Percentiles rank a stretch among this genome's conserved stretches.
These are phyloP conservation scores for Ridgeia piscesae DNA, from an alignment of 1,140 invertebrate genomes.

Conservation along the genomic window DNA sequence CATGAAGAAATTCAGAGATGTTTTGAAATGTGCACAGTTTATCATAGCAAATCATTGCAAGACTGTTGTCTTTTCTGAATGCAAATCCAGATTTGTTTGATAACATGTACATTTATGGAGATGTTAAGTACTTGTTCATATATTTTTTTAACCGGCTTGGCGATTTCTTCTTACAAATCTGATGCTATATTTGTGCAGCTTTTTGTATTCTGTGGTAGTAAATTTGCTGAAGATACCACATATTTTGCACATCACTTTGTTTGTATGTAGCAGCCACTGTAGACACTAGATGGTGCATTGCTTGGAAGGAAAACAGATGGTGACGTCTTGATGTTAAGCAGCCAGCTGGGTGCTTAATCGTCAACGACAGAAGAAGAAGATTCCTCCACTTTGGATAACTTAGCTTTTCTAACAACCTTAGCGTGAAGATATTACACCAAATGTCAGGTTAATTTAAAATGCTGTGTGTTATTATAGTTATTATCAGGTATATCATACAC, in stretches of 20 bases:
- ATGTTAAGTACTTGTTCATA: neutral
- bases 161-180: neutral
- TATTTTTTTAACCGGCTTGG: neutral
- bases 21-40: neutral
- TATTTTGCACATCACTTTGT: neutral
- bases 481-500: no score
- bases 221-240: neutral
- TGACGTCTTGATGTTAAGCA: no score
- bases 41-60: neutral
- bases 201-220: neutral
- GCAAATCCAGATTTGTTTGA: neutral
- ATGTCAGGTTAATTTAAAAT: no score
- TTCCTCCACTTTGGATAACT: no score
- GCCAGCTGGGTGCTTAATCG: no score
- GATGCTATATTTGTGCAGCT: neutral
- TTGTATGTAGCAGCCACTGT: neutral
- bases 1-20: neutral
- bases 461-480: no score
- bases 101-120: neutral
- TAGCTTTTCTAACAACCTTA: no score
- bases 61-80: neutral
- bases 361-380: no score
- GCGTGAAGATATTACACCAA: no score
- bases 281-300: neutral
- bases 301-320: neutral